These are phyloP conservation scores for Platyrinchus mystaceus DNA, from an alignment of 2,797 vertebrate genomes.

Conservation along the genomic window DNA sequence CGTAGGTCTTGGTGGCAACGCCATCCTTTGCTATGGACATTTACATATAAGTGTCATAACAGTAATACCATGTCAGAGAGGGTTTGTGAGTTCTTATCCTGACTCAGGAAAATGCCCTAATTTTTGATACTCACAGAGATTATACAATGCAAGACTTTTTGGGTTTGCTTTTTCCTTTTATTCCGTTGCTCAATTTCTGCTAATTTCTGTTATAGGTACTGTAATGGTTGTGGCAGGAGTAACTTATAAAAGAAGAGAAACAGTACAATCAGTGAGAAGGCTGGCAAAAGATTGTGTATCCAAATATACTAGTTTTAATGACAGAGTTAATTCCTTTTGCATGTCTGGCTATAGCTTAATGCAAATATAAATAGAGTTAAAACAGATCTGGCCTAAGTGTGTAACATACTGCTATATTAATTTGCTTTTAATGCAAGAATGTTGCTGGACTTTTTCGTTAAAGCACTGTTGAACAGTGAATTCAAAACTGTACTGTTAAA, in stretches of 20 bases:
- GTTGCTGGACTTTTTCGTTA: background rate
- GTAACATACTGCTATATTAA: background rate
- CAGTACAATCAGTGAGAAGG: background rate
- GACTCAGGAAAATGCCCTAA: background rate
- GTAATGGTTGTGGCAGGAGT: background rate
- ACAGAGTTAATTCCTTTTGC: slow-evolving; percentile 38
- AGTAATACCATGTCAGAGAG: background rate
- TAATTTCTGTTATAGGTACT: background rate
- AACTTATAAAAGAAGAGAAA: background rate
- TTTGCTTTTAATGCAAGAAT: background rate
- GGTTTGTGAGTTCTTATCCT: background rate
- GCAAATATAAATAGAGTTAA: background rate
- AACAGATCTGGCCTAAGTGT: background rate
- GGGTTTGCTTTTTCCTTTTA: background rate
- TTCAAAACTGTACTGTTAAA: background rate
- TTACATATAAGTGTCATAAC: background rate
- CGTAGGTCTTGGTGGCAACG: background rate
- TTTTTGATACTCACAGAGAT: background rate
- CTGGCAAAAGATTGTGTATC: background rate
- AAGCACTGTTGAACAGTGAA: background rate
- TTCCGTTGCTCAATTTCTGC: background rate
- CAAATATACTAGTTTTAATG: background rate
- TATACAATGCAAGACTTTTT: background rate
- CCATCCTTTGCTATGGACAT: background rate
- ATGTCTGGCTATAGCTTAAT: slow-evolving; percentile 8